Base-by-base conservation (phyloP, 2,113 vertebrate genomes). In the Scatophagus argus region DNA sequence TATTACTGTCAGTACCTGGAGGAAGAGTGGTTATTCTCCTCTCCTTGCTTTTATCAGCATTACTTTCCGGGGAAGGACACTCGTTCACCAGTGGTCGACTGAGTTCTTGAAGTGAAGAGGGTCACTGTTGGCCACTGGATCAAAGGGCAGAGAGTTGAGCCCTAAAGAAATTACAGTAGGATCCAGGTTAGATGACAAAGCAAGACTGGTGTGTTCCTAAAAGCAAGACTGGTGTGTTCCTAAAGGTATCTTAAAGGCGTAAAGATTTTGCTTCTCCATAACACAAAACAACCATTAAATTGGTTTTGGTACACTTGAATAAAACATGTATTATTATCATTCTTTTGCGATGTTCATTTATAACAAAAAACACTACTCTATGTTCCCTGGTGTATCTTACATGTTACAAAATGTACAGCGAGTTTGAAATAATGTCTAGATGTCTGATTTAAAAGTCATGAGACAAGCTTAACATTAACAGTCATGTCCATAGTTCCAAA, bases 91-190 rank as follows among this genome's bases (percentile, higher is more conserved):
- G 87, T 0, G 81, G 92, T 52, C 93, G 55, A 74, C 85, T 19
- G 94, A 27, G 25, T 82, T 86, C 89, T 65, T 88, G 63, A 96
- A 93, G 74, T 94, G 95, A 77, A 96, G 84, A 34, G 93, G 80
- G 43, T 96, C 88, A 36, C 82, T 94, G 90, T 84, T 93, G 91
- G 91, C 84, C 65, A 92, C 86, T 27, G 95, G 95, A 79, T 96
- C 96, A 86, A 96, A 97, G 79, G 95, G 79, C 84, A 97, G 87
- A 41, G 93, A 90, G 87, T 90, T 96, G 87, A 97, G 93, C 62
- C 95, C 96, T 98, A 84, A 56, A 66, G n/a, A 71, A 14, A 77
- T 5, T 10, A 38, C 69, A 79, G 79, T 8, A 87, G 72, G 39
- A 74, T 73, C 38, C 63, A 17, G 2, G n/a, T 70, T 67, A 83